A percentile compares a stretch with the other conserved stretches of the same genome.
phyloP scores from a whole-genome alignment of 2,113 vertebrate genomes.

The Petrocephalus zakoni region DNA sequence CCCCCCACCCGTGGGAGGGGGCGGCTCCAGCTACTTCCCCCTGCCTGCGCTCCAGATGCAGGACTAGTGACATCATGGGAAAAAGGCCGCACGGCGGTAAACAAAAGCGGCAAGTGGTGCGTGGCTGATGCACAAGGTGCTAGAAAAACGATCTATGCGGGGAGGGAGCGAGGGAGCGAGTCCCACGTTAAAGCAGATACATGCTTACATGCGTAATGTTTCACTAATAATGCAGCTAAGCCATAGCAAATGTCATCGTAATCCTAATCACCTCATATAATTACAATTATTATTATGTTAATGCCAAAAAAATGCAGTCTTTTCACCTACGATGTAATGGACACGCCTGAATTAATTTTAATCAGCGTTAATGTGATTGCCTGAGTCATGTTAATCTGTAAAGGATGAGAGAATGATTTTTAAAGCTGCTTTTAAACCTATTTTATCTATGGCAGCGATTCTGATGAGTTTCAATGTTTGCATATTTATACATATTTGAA shows the following conservation, averaged over 20 bases:
- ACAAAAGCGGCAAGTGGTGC: slow-evolving; percentile 7
- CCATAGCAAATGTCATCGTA: not conserved
- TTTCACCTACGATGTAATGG: not conserved
- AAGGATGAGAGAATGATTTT: not conserved
- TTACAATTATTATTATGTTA: not conserved
- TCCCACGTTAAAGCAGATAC: not conserved
- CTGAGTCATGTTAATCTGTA: not conserved
- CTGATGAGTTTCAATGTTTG: not conserved
- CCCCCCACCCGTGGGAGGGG: not conserved
- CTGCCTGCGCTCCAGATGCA: slow-evolving; percentile 2
- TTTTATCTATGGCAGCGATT: not conserved
- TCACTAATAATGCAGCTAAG: not conserved
- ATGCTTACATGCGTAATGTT: not conserved
- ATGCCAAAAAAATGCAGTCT: not conserved
- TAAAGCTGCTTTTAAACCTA: not conserved
- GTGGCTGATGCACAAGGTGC: not conserved
- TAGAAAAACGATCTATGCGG: not conserved
- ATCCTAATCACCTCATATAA: not conserved
- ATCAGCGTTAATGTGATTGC: not conserved
- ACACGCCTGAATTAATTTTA: not conserved
- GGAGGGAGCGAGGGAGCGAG: not conserved
- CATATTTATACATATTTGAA: not conserved
- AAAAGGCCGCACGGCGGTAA: slow-evolving; percentile 20
- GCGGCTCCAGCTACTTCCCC: not conserved
- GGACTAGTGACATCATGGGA: slow-evolving; percentile 35